Percentiles rank a stretch among this genome's conserved stretches.
phyloP scores from a whole-genome alignment of 2,797 vertebrate species.

The Esox masquinongy region DNA sequence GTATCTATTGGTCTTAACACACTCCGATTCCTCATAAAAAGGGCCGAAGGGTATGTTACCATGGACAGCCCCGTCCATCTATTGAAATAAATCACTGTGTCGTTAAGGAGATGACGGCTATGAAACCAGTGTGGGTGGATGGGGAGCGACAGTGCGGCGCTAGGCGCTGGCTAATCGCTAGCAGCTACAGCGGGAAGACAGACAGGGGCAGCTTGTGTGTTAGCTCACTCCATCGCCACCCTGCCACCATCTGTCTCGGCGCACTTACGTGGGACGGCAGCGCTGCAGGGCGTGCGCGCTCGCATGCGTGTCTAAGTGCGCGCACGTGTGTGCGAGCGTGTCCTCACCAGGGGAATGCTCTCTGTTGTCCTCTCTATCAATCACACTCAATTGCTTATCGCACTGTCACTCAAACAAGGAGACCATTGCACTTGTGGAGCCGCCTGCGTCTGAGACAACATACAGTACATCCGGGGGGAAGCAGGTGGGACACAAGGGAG shows the following conservation, averaged over 20 bases:
- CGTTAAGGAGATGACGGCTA: too few species aligned
- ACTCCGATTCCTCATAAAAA: too few species aligned
- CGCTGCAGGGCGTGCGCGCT: constrained; percentile 13
- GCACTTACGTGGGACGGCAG: constrained; percentile 35
- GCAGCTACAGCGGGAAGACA: constrained; percentile 34
- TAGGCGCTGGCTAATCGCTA: neutral
- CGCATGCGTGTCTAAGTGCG: neutral
- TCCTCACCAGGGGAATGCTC: neutral
- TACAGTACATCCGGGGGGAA: neutral
- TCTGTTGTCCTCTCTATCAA: constrained; percentile 69
- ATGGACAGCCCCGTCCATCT: too few species aligned
- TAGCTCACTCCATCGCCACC: constrained; percentile 44
- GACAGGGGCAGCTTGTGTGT: constrained; percentile 27
- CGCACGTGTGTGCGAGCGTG: neutral
- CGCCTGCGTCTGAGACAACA: neutral
- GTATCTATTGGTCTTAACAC: too few species aligned
- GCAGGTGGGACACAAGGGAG: neutral
- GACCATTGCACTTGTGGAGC: constrained; percentile 3
- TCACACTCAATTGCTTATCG: constrained; percentile 1
- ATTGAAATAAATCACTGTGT: too few species aligned
- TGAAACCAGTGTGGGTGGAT: too few species aligned
- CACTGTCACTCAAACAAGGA: constrained; percentile 19
- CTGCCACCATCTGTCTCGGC: constrained; percentile 49
- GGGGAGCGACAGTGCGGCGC: too few species aligned
- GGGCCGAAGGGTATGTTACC: too few species aligned